phyloP scores from a whole-genome alignment of 2,888 invertebrate genomes.

The Polylopha cassiicola region DNA sequence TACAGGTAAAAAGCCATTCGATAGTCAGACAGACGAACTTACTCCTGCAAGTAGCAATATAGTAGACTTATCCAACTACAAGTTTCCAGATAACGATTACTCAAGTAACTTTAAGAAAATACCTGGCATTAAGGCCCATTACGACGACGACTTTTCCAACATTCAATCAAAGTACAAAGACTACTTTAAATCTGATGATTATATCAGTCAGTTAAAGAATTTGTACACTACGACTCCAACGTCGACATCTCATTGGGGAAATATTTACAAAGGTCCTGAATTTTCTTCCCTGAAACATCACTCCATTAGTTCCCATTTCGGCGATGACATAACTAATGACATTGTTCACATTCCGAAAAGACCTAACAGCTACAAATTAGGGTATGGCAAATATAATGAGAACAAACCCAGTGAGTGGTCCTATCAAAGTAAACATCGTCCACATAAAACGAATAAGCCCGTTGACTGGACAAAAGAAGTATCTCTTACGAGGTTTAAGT shows the following conservation, averaged over 20 bases:
- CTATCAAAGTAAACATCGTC: conserved; percentile 37
- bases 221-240: conserved; percentile 44
- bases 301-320: conserved; percentile 40
- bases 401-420: conserved; percentile 46
- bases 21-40: conserved; percentile 48
- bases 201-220: conserved; percentile 49
- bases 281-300: conserved; percentile 45
- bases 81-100: conserved; percentile 47
- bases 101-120: conserved; percentile 50
- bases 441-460: conserved; percentile 40
- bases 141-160: conserved; percentile 41
- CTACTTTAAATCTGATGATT: conserved; percentile 47
- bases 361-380: conserved; percentile 38
- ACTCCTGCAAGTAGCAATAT: conserved; percentile 56
- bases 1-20: conserved; percentile 41
- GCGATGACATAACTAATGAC: conserved; percentile 45
- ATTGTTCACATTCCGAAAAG: conserved; percentile 62
- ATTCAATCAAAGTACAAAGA: conserved; percentile 38
- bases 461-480: conserved; percentile 56
- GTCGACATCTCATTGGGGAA: conserved; percentile 57
- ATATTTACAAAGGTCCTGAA: conserved; percentile 48
- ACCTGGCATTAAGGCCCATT: conserved; percentile 41
- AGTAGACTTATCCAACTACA: conserved; percentile 46
- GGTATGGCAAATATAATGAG: conserved; percentile 41
- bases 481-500: conserved; percentile 52